Percentiles rank a stretch among this genome's conserved stretches.
Conservation (phyloP, 2,113 vertebrate species). For the Semnopithecus entellus region DNA sequence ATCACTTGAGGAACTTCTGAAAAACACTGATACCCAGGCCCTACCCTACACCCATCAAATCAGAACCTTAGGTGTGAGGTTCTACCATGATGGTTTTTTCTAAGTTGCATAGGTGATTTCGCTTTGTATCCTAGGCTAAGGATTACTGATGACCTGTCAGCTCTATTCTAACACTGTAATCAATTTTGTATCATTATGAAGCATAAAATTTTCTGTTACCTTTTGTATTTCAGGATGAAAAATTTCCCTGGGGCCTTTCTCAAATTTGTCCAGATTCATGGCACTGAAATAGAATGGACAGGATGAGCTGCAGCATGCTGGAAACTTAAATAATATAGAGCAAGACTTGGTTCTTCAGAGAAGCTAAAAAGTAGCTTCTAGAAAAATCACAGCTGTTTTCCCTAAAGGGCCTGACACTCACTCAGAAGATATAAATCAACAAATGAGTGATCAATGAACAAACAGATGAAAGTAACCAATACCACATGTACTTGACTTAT, state of each 20-base stretch:
- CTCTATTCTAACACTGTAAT: background rate
- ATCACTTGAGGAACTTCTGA: background rate
- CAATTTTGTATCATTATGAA: background rate
- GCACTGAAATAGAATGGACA: conserved; percentile 88
- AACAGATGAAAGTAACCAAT: background rate
- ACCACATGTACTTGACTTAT: accelerated
- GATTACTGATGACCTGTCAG: background rate
- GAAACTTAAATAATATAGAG: no score
- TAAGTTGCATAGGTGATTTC: background rate
- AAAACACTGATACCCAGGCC: background rate
- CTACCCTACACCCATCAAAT: no score
- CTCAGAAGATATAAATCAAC: background rate
- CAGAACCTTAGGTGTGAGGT: background rate
- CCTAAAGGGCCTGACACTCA: background rate
- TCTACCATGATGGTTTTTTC: background rate
- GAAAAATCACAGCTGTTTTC: background rate
- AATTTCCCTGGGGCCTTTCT: conserved; percentile 96
- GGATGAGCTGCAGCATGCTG: background rate
- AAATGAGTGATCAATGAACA: accelerated
- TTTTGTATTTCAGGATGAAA: conserved; percentile 98
- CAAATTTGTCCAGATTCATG: conserved; percentile 98
- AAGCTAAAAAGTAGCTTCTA: background rate
- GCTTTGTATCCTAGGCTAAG: background rate
- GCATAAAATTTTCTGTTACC: conserved; percentile 82
- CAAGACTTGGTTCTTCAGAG: background rate